phyloP scores from a whole-genome alignment of 2,797 vertebrate genomes.

The Liparis tanakae region DNA sequence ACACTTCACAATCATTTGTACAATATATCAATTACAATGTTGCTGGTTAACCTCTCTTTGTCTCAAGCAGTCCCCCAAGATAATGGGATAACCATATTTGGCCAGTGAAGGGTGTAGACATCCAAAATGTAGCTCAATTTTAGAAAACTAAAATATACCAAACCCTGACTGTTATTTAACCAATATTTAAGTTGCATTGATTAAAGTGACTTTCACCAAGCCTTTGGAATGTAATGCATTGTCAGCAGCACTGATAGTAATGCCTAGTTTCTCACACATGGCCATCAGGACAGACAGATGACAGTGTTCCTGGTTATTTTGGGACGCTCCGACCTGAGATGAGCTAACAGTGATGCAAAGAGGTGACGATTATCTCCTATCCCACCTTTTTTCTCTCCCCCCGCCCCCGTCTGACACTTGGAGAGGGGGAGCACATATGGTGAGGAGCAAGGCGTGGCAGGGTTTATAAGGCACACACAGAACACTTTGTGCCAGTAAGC shows the following conservation, averaged over 20 bases:
- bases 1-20: conserved; percentile 71
- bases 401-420: conserved; percentile 46
- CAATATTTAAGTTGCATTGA: conserved; percentile 48
- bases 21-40: conserved; percentile 70
- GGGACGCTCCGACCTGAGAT: conserved; percentile 74
- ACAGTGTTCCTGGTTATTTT: conserved; percentile 69
- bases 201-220: conserved; percentile 59
- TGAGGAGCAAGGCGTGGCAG: conserved; percentile 65
- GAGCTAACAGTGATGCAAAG: conserved; percentile 70
- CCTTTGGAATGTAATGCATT: conserved; percentile 74
- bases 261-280: conserved; percentile 45
- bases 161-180: conserved; percentile 59
- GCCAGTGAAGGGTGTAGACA: conserved; percentile 41
- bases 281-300: conserved; percentile 55
- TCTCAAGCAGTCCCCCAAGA: conserved; percentile 56
- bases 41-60: conserved; percentile 78
- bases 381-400: conserved; percentile 53
- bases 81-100: conserved; percentile 67
- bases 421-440: conserved; percentile 70
- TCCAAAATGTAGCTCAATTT: conserved; percentile 42
- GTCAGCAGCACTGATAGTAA: conserved; percentile 47
- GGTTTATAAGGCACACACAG: conserved; percentile 74
- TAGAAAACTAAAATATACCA: conserved; percentile 48
- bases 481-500: conserved; percentile 78
- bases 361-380: conserved; percentile 71